Evolutionary conservation across 2,888 invertebrate genomes (phyloP).

Genomic region (Steinernema carpocapsae): DNA sequence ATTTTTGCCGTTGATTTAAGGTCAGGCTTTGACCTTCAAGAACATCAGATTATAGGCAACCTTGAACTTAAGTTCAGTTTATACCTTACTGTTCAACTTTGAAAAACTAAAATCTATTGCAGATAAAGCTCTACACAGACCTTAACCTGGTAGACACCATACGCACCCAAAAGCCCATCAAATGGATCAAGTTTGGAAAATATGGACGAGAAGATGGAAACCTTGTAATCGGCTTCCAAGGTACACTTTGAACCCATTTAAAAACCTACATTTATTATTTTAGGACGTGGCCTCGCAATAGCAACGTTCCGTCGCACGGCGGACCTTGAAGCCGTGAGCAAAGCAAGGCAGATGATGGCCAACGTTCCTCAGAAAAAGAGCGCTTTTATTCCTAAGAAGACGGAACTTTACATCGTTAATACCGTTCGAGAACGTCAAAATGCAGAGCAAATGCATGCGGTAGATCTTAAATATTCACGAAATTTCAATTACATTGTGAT

Average conservation of each 20-base stretch:
- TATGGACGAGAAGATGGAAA: conserved; percentile 92
- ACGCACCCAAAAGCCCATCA: conserved; percentile 70
- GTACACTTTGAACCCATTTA: background rate
- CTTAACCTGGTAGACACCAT: background rate
- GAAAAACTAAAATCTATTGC: too few relatives aligned
- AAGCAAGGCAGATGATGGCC: background rate
- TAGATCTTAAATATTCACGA: too few relatives aligned
- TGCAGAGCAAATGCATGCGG: conserved; percentile 77
- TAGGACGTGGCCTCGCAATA: conserved; percentile 75
- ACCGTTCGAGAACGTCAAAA: conserved; percentile 86
- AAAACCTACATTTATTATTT: too few relatives aligned
- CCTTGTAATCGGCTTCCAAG: conserved; percentile 75
- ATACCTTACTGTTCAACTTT: too few relatives aligned
- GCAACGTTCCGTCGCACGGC: conserved; percentile 90
- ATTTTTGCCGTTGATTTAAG: too few relatives aligned
- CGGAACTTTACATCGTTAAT: conserved; percentile 91
- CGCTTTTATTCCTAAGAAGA: conserved; percentile 77
- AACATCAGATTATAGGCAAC: too few relatives aligned
- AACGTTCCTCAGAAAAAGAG: background rate
- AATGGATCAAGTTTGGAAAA: conserved; percentile 83
- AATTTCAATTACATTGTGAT: too few relatives aligned
- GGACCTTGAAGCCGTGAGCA: conserved; percentile 75
- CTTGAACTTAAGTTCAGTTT: too few relatives aligned
- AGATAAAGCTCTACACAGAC: background rate
- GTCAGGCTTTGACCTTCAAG: too few relatives aligned